Base-by-base conservation (phyloP, 2,797 vertebrate species). In the Protonibea diacanthus region DNA sequence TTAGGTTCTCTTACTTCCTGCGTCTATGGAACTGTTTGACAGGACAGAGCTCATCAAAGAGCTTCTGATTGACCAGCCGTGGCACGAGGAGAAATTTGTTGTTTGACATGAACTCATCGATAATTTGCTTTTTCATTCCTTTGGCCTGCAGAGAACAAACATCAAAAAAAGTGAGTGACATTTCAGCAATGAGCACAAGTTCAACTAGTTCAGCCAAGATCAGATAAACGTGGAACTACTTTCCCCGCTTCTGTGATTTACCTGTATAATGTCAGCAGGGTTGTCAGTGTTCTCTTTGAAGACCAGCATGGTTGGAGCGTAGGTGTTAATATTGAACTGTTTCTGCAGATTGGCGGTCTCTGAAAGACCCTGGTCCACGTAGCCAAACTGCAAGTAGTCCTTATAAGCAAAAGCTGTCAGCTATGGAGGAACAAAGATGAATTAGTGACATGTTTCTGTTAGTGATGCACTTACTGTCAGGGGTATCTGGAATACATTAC, bases 31-130 rank as follows among this genome's bases (percentile, higher is more conserved):
- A 97, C 88, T 98, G 97, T 83, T 98, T 97, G 79, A 97, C 95
- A 0, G 98, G 98, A 87, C 98, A 99, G 74, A 99, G 95, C 85
- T 99, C 97, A 51, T 98, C 96, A 56, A 99, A 99, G 57, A 99
- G 86, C 93, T 95, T 97, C 95, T 99, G 98, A 89, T 92, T 98
- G 87, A 98, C 97, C 80, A 99, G 95, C 20, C 98, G 95, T 15
- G 98, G 93, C 0, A 94, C 97, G 2, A 98, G 88, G 0, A 99
- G 96, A 73, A 98, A 99, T 82, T 97, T 98, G 89, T 99, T 99
- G 88, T 97, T 98, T 47, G 96, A 94, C 83, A 99, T 94, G 90
- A 99, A 98, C 91, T 99, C 97, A 0, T 98, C 97, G 0, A 99
- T 96, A 40, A 97, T 96, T 82, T 97, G 96, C 80, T 97, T 99